Evolutionary conservation across 2,888 invertebrate species (phyloP).

Genomic region (Trachelus iudaicus): DNA sequence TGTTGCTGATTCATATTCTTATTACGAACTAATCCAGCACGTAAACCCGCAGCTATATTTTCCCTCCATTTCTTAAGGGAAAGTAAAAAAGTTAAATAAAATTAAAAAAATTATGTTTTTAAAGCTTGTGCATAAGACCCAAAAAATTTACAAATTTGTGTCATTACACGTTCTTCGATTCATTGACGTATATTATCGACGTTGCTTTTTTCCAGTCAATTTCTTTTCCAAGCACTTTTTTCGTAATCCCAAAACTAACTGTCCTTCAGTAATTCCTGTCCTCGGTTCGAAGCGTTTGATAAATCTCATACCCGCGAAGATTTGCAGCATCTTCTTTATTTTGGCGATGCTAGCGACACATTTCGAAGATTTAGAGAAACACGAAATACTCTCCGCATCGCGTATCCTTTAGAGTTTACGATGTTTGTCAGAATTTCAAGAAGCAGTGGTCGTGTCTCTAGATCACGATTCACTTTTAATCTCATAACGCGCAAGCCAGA

Average conservation of each 20-base stretch:
- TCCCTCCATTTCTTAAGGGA: background rate
- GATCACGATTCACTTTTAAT: background rate
- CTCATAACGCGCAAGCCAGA: background rate
- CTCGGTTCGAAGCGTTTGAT: background rate
- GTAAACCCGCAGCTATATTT: background rate
- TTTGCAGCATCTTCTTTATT: background rate
- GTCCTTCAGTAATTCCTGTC: background rate
- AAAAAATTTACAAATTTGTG: background rate
- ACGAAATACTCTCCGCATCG: background rate
- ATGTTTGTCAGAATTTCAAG: slow-evolving; percentile 13
- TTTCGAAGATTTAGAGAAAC: background rate
- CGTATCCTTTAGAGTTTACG: slow-evolving; percentile 21
- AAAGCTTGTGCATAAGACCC: background rate
- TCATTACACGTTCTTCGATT: background rate
- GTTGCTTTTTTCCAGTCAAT: background rate
- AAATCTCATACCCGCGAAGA: background rate
- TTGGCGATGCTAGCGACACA: background rate
- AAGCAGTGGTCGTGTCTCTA: background rate
- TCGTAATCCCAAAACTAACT: background rate
- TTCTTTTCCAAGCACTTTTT: background rate
- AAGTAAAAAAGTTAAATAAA: background rate
- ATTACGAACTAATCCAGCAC: background rate
- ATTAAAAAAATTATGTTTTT: background rate
- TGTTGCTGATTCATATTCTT: background rate
- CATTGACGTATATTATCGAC: background rate